Evolutionary conservation across 1,140 invertebrate genomes (phyloP), one percentile per base, ranked within the genome.

Genomic region (Drosophila asahinai): DNA sequence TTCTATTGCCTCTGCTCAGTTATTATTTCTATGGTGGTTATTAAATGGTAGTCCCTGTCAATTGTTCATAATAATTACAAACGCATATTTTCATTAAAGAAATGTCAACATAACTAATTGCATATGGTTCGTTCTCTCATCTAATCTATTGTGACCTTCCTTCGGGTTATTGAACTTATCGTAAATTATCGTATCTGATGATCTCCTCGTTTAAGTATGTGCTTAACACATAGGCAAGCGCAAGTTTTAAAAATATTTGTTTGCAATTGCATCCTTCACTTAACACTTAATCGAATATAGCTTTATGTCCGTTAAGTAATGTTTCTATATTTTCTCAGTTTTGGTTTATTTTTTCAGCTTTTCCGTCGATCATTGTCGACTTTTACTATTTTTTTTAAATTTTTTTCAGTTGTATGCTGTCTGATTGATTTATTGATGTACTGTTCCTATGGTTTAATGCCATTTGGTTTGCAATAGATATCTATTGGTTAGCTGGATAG

Each of bases 41-140:
- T 91, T 91, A 86, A 68, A 63, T 86, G 80, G 81, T 91, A 91
- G 79, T 92, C 90, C 89, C 91, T 92, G 86, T 84, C 90, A 91
- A 86, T 91, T 79, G 86, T 91, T 91, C 33, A 89, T 90, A 89
- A 83, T 81, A 62, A 89, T 87, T 84, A 79, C 65, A 86, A 76
- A 80, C 60, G 47, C 47, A 65, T 59, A 49, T 45, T 60, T 30
- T 40, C 33, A 61, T 71, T 43, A 83, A 89, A 89, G 77, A 70
- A 89, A 86, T 90, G 59, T 65, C 63, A 90, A 89, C 78, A 64
- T 81, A 90, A 90, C 86, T 81, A 90, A 90, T 81, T 75, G 63
- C 75, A 61, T 79, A 72, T 48, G 36, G 59, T 70, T 77, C 45
- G 25, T 22, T 76, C 63, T 78, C 54, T 54, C 43, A 63, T 51